Conservation (phyloP, 2,888 invertebrate genomes). For the Drosophila incognita region DNA sequence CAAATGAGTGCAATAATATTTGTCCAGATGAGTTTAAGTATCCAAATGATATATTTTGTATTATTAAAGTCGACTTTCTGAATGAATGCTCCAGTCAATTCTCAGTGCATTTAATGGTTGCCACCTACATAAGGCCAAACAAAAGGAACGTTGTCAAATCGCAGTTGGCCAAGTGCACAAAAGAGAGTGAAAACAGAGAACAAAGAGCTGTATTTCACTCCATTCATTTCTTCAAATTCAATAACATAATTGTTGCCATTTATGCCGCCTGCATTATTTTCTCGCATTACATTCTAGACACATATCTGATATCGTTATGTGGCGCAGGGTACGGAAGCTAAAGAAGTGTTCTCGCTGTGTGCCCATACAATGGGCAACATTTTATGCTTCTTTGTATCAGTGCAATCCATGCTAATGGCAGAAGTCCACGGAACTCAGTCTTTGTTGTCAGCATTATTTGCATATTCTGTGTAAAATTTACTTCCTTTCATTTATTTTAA, state of each 20-base stretch:
- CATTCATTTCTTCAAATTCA: conserved; percentile 49
- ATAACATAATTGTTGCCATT: conserved; percentile 74
- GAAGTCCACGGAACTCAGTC: conserved; percentile 38
- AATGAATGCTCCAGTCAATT: neutral
- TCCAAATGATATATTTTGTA: neutral
- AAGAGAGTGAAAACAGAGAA: neutral
- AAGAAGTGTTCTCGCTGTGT: neutral
- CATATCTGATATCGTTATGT: conserved; percentile 64
- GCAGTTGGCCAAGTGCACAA: conserved; percentile 16
- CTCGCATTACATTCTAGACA: conserved; percentile 41
- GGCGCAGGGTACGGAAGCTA: neutral
- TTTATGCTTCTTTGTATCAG: conserved; percentile 49
- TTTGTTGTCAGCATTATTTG: conserved; percentile 77
- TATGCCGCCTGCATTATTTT: conserved; percentile 59
- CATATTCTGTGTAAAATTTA: conserved; percentile 76
- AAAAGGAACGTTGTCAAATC: conserved; percentile 23
- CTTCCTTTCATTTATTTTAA: conserved; percentile 66
- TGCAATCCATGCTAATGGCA: conserved; percentile 68
- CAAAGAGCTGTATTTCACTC: conserved; percentile 11
- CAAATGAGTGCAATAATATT: neutral
- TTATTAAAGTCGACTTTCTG: neutral
- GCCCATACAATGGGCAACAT: conserved; percentile 47
- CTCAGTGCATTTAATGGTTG: conserved; percentile 19
- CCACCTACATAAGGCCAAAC: neutral
- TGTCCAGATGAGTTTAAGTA: neutral